A percentile compares a stretch with the other conserved stretches of the same genome.
Evolutionary conservation across 1,140 invertebrate species (phyloP).

Genomic region (Trachelipus rathkii): DNA sequence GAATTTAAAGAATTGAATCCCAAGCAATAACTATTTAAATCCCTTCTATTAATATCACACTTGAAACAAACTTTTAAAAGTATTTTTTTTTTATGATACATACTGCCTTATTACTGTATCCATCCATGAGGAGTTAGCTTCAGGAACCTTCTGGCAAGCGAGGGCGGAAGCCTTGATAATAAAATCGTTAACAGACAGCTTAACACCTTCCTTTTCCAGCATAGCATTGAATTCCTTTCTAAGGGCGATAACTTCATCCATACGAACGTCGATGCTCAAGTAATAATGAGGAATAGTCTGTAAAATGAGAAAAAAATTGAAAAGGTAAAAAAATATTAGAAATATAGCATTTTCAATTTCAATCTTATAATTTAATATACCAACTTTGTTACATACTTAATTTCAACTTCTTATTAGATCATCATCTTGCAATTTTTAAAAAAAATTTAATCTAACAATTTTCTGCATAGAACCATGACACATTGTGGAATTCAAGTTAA

Average conservation of each 20-base stretch:
- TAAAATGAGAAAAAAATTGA: constrained; percentile 39
- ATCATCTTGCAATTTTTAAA: too few relatives aligned
- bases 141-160: constrained; percentile 86
- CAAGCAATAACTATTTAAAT: too few relatives aligned
- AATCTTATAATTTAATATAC: too few relatives aligned
- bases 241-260: constrained; percentile 71
- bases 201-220: constrained; percentile 73
- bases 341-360: too few relatives aligned
- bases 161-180: constrained; percentile 92
- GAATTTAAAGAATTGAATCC: too few relatives aligned
- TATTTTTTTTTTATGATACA: neutral
- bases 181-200: constrained; percentile 95
- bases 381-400: too few relatives aligned
- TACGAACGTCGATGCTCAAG: constrained; percentile 76
- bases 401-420: too few relatives aligned
- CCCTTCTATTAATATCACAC: too few relatives aligned
- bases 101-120: constrained; percentile 90
- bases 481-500: too few relatives aligned
- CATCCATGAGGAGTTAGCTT: constrained; percentile 94
- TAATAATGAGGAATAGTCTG: constrained; percentile 94
- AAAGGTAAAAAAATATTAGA: constrained; percentile 2
- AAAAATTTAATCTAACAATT: too few relatives aligned
- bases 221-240: constrained; percentile 68
- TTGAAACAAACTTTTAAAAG: too few relatives aligned
- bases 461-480: too few relatives aligned